Evolutionary conservation across 2,113 vertebrate species (phyloP).

Genomic region (Hippocampus mohnikei): DNA sequence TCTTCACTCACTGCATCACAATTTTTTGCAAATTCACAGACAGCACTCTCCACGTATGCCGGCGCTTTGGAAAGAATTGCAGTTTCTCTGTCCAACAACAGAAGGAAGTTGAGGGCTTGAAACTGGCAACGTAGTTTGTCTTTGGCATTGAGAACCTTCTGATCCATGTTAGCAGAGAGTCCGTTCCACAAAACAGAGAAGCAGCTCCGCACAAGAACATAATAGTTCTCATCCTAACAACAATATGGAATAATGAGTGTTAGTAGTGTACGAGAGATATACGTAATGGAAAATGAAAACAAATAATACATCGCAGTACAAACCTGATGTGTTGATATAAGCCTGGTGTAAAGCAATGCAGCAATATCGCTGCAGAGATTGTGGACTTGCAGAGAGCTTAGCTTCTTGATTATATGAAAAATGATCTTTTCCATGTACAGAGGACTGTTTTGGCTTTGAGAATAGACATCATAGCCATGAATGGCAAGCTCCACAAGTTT

Average conservation of each 20-base stretch:
- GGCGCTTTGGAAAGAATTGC: constrained; percentile 55
- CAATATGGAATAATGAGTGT: not conserved
- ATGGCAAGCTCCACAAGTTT: constrained; percentile 76
- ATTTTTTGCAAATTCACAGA: constrained; percentile 65
- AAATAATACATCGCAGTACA: not conserved
- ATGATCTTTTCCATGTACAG: constrained; percentile 89
- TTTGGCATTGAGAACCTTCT: constrained; percentile 16
- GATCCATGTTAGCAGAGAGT: constrained; percentile 35
- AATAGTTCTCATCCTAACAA: constrained; percentile 67
- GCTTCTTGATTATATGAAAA: constrained; percentile 80
- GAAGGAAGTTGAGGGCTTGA: constrained; percentile 78
- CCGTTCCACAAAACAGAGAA: constrained; percentile 81
- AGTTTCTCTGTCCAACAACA: constrained; percentile 70
- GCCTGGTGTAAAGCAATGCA: constrained; percentile 69
- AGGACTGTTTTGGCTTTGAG: constrained; percentile 48
- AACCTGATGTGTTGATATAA: constrained; percentile 53
- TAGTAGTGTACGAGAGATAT: not conserved
- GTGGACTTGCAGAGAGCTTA: constrained; percentile 42
- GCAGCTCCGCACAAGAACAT: constrained; percentile 67
- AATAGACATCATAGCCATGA: constrained; percentile 65
- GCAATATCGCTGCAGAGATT: constrained; percentile 54
- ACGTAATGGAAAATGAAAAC: not conserved
- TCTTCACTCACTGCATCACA: constrained; percentile 42
- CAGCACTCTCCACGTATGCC: constrained; percentile 66
- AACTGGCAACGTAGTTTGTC: constrained; percentile 64